Conservation (phyloP, 2,113 vertebrate species). For the Cyphomyrus plagiostoma region DNA sequence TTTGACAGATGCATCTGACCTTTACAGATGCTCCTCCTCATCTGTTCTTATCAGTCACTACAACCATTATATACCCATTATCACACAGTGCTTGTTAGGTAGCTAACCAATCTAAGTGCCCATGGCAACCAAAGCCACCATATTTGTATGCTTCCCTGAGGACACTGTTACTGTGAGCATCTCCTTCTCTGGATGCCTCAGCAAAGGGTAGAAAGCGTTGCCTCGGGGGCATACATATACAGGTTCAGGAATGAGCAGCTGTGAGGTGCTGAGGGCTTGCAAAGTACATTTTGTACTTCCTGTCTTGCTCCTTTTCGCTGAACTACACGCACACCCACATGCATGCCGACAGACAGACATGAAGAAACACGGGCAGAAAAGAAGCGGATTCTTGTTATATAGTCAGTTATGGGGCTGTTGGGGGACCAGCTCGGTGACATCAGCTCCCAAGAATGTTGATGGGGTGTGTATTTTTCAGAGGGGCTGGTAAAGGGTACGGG, state of each 20-base stretch:
- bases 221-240: not conserved
- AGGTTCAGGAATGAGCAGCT: not conserved
- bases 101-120: not conserved
- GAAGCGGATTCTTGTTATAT: not conserved
- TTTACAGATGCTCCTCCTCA: not conserved
- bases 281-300: not conserved
- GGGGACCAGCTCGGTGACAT: conserved; percentile 41
- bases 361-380: not conserved
- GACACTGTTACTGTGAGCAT: not conserved
- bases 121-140: not conserved
- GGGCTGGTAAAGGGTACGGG: conserved; percentile 31
- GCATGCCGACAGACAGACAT: not conserved
- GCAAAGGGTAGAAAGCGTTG: not conserved
- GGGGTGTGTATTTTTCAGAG: conserved; percentile 30
- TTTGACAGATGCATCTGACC: not conserved
- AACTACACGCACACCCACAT: not conserved
- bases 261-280: not conserved
- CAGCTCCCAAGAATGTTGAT: conserved; percentile 41
- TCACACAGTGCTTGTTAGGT: not conserved
- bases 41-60: conserved; percentile 12
- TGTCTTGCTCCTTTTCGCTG: not conserved
- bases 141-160: not conserved
- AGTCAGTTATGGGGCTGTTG: conserved; percentile 6
- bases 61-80: conserved; percentile 3
- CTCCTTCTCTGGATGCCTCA: not conserved